Evolutionary conservation across 2,113 vertebrate species (phyloP).

Genomic region (Corynorhinus townsendii): DNA sequence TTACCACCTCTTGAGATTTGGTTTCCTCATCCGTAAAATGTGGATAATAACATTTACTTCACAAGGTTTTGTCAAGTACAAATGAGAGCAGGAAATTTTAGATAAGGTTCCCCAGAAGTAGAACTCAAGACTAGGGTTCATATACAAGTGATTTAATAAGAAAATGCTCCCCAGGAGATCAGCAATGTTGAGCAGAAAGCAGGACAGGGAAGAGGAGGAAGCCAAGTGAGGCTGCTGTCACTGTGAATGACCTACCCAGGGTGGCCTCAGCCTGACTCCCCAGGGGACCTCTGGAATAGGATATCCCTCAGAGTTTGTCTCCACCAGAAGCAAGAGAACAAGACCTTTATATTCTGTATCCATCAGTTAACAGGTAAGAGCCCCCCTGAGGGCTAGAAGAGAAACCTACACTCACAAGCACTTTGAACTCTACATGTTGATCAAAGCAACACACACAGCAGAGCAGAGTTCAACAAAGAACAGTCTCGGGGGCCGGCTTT

Average conservation of each 20-base stretch:
- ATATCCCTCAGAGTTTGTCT: background rate
- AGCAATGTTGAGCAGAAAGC: background rate
- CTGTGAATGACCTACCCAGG: background rate
- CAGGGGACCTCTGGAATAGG: background rate
- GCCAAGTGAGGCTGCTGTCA: background rate
- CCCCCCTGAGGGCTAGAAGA: accelerated
- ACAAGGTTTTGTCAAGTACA: background rate
- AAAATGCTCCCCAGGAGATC: background rate
- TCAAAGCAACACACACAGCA: background rate
- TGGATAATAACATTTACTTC: background rate
- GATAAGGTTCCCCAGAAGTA: background rate
- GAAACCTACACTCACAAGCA: background rate
- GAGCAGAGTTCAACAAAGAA: background rate
- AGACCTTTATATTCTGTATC: too few species aligned
- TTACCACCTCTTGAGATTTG: background rate
- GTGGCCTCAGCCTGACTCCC: background rate
- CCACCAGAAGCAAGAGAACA: background rate
- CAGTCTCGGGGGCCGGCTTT: background rate
- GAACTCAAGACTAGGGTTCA: background rate
- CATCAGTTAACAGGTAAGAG: background rate
- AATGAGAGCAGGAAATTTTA: background rate
- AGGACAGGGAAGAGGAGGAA: background rate
- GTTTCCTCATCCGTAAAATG: background rate
- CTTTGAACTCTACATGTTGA: background rate
- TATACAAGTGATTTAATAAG: background rate